Evolutionary conservation across 2,113 vertebrate genomes (phyloP), one percentile per base, ranked within the genome.

Genomic region (Ophiodon elongatus): DNA sequence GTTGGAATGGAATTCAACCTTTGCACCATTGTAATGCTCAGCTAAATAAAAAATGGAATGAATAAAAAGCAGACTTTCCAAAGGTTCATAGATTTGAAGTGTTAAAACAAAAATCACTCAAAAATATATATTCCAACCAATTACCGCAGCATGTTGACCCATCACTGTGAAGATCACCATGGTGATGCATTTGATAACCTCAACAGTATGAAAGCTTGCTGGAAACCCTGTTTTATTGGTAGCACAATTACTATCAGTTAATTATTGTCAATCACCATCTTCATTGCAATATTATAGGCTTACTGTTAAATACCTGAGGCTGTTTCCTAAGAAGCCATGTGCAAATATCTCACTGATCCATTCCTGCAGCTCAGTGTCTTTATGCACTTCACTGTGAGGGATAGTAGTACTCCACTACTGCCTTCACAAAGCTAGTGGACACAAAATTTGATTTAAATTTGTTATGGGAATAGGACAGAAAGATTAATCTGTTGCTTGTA

Each of bases 291-390:
- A 89, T 47, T 15, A 8, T 25, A 14, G 17, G 57, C 89, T 35
- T 35, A 35, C 2, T 35, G 0, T 33, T 35, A 39, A 37, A 33
- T 65, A 74, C 91, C 88, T 83, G 94, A 94, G 31, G 71, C 92
- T 72, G 0, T 94, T 93, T 35, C 84, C 86, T 4, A 96, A 82
- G 43, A 96, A 90, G 4, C 94, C 94, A 43, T 96, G 91, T 50
- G 80, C 92, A 86, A 96, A 97, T 92, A 92, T 96, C 77, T 97
- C 96, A 41, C 81, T 77, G 71, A 96, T 94, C 96, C 96, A 97
- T 8, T 85, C 91, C 88, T 97, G 96, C 52, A 97, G 84, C 87
- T 97, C 97, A 0, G 70, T 69, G 88, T 97, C 97, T 11, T 88
- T 75, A 50, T 19, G 8, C 4, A 29, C 13, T 94, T 85, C 0